phyloP scores from a whole-genome alignment of 2,888 invertebrate species.

The Cabera pusaria region DNA sequence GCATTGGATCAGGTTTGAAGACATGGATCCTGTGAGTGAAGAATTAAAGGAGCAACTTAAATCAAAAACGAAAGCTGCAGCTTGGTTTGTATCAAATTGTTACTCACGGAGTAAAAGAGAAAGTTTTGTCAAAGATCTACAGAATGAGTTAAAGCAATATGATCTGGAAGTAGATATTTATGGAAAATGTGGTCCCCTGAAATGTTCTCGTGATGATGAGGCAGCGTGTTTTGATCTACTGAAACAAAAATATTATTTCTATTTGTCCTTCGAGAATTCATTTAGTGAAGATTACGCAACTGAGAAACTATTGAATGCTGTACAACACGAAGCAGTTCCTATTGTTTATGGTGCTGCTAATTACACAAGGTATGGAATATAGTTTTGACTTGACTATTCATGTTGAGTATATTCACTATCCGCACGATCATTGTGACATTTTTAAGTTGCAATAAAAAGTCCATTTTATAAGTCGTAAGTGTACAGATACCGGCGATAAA shows the following conservation, averaged over 20 bases:
- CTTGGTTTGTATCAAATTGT: slow-evolving; percentile 54
- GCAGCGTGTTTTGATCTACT: slow-evolving; percentile 38
- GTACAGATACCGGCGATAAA: no score
- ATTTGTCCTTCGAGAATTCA: slow-evolving; percentile 56
- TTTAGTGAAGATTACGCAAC: slow-evolving; percentile 56
- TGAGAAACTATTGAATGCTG: slow-evolving; percentile 52
- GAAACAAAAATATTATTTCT: slow-evolving; percentile 52
- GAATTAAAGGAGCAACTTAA: slow-evolving; percentile 35
- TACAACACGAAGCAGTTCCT: slow-evolving; percentile 83
- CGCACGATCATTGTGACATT: no score
- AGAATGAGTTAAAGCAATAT: slow-evolving; percentile 35
- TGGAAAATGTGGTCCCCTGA: slow-evolving; percentile 44
- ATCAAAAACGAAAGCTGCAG: slow-evolving; percentile 45
- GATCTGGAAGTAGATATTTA: slow-evolving; percentile 46
- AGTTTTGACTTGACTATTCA: no score
- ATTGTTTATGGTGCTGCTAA: slow-evolving; percentile 86
- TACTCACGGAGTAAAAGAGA: slow-evolving; percentile 37
- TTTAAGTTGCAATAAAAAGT: no score
- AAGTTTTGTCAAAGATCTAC: slow-evolving; percentile 29
- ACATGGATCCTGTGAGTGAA: slow-evolving; percentile 46
- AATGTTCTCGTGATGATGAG: slow-evolving; percentile 36
- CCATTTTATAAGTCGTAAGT: no score
- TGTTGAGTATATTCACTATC: no score
- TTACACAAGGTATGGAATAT: slow-evolving; percentile 62
- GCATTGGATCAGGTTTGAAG: slow-evolving; percentile 45